Evolutionary conservation across 2,888 invertebrate species (phyloP), one percentile per base, ranked within the genome.

Genomic region (Diplazon laetatorius): DNA sequence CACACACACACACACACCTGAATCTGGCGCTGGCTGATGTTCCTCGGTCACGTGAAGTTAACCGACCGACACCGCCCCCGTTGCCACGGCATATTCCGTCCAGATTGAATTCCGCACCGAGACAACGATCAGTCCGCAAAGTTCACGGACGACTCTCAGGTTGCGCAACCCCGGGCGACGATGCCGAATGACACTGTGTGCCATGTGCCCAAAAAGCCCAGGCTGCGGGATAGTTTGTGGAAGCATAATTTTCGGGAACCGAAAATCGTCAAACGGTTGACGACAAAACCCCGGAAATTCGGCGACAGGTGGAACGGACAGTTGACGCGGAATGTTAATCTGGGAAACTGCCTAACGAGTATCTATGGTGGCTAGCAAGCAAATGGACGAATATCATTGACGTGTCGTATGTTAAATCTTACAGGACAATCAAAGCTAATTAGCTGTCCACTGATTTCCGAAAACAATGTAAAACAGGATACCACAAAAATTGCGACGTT

Each of bases 91-190:
- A 69, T 69, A 69, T 73, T 75, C 55, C 48, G 69, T 69, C 39
- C 48, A 57, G 52, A 76, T 69, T 50, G 72, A 73, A 78, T 78
- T 57, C n/a, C n/a, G n/a, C 78, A 73, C 30, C 50, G 63, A 69
- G 73, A 69, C 73, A 63, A 73, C 73, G 73, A 65, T 78, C n/a
- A n/a, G n/a, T n/a, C n/a, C 69, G 78, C 78, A 69, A 78, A 78
- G 63, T 78, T 78, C 78, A 69, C 55, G 60, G 57, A 62, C 30
- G 57, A n/a, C n/a, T n/a, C 30, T 30, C 50, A 37, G 73, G 46
- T 39, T n/a, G n/a, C n/a, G 68, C 63, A 63, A 72, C 42, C 57
- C n/a, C n/a, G n/a, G 16, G 55, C 39, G 44, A 25, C 62, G 59
- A 35, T 37, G 12, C 14, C 44, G 52, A n/a, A 16, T 25, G 16